phyloP scores from a whole-genome alignment of 2,797 vertebrate species.

The Bradypus variegatus region DNA sequence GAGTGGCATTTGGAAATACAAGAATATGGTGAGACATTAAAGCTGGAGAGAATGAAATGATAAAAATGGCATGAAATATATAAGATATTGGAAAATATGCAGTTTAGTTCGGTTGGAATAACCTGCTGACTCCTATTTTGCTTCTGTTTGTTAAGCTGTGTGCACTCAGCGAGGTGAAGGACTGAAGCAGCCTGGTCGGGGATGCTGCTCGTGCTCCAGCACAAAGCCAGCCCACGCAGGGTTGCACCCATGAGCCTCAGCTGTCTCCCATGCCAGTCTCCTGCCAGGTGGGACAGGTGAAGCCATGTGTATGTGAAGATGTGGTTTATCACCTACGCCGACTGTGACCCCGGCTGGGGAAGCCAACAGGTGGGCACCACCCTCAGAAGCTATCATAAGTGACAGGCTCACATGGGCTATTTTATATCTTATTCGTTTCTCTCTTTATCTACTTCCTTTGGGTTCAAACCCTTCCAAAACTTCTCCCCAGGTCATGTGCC shows the following conservation, averaged over 20 bases:
- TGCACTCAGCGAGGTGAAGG: not conserved
- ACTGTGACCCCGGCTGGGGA: too few species aligned
- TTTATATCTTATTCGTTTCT: not conserved
- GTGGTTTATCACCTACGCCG: not conserved
- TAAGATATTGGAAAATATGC: not conserved
- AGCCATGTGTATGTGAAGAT: accelerated
- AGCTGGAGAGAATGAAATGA: not conserved
- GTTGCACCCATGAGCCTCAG: not conserved
- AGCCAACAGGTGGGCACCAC: not conserved
- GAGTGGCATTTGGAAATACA: not conserved
- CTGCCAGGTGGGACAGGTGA: not conserved
- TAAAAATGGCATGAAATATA: not conserved
- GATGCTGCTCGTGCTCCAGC: not conserved
- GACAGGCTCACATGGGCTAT: not conserved
- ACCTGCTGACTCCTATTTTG: not conserved
- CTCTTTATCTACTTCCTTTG: not conserved
- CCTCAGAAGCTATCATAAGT: not conserved
- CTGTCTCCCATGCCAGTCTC: not conserved
- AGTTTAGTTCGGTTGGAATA: not conserved
- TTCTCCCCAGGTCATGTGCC: not conserved
- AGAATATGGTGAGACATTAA: not conserved
- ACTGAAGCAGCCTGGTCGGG: not conserved
- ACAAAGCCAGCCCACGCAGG: not conserved
- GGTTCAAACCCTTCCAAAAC: not conserved
- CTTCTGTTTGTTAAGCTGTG: not conserved